Conservation (phyloP, 2,888 invertebrate genomes). For the Ennomos erosarius region DNA sequence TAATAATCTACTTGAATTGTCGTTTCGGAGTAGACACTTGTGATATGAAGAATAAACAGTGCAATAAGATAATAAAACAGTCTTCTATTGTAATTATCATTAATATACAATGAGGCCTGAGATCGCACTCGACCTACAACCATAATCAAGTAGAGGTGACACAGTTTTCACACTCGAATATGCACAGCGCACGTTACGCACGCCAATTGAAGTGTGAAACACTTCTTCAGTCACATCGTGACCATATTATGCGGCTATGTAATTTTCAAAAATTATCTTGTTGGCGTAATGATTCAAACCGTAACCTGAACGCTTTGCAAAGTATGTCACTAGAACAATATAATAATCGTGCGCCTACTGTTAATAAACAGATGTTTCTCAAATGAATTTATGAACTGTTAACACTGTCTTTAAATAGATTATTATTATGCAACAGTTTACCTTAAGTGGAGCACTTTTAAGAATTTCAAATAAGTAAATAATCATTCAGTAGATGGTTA, state of each 20-base stretch:
- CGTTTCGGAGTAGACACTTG: constrained; percentile 44
- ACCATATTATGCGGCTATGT: not conserved
- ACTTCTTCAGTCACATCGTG: not conserved
- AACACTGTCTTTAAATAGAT: constrained; percentile 7
- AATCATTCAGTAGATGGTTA: constrained; percentile 9
- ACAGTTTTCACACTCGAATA: constrained; percentile 54
- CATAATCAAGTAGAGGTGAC: constrained; percentile 31
- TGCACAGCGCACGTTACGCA: constrained; percentile 12
- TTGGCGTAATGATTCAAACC: constrained; percentile 5
- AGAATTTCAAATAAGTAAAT: constrained; percentile 9
- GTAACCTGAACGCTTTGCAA: constrained; percentile 3
- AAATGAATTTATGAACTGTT: constrained; percentile 6
- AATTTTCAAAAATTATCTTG: constrained; percentile 6
- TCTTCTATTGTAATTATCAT: constrained; percentile 68
- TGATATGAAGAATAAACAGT: constrained; percentile 68
- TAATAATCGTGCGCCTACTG: constrained; percentile 4
- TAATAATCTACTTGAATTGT: constrained; percentile 22
- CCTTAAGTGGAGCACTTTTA: constrained; percentile 3
- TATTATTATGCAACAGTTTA: constrained; percentile 1
- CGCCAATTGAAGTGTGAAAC: constrained; percentile 4
- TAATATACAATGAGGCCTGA: constrained; percentile 60
- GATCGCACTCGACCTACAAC: constrained; percentile 66
- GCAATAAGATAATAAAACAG: constrained; percentile 62
- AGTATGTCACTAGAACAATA: constrained; percentile 16
- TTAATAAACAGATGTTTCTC: constrained; percentile 18